Base-by-base conservation (phyloP, 2,797 vertebrate species). In the Anolis apletophallus region DNA sequence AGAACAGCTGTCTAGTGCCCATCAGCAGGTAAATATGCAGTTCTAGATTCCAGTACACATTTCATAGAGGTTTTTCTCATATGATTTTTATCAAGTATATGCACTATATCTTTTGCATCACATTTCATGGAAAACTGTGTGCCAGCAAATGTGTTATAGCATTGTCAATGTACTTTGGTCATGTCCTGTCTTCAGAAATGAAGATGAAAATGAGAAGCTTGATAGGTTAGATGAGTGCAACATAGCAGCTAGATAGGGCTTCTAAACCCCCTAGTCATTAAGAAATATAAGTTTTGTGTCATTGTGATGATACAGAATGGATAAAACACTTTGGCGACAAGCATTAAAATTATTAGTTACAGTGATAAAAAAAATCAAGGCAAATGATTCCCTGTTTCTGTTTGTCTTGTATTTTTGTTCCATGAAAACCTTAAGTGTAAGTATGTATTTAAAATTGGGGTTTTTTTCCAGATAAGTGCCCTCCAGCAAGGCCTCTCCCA, bases 1-100 rank as follows among this genome's bases (percentile, higher is more conserved):
- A 94, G 98, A 98, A 92, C 98, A 99, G 93, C 95, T 99, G 0
- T 93, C 97, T 59, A 87, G 97, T 26, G 97, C 97, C 87, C 98
- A 97, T 85, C 97, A 98, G 92, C 98, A 99, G 98, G 98, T 98
- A 91, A 91, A 95, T 59, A 73, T 69, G 3, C 16, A 0, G 1
- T 77, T 80, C 55, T 46, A 61, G 40, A 86, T 72, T 69, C 34
- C 23, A 0, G 1, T 34, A 10, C 21, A 1, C 26, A 73, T 78
- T 74, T 19, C 7, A 8, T 3, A 75, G 61, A 26, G 26, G 13
- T 61, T 6, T 14, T 3, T 1, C 10, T 77, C 0, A 0, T 67
- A 69, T n/a, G 81, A 71, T 1, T 0, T 83, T 2, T 14, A 64
- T 52, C 52, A 26, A 17, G n/a, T 19, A 85, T 16, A 46, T 29